Evolutionary conservation across 2,797 vertebrate genomes (phyloP).

Genomic region (Meriones psammophilus): DNA sequence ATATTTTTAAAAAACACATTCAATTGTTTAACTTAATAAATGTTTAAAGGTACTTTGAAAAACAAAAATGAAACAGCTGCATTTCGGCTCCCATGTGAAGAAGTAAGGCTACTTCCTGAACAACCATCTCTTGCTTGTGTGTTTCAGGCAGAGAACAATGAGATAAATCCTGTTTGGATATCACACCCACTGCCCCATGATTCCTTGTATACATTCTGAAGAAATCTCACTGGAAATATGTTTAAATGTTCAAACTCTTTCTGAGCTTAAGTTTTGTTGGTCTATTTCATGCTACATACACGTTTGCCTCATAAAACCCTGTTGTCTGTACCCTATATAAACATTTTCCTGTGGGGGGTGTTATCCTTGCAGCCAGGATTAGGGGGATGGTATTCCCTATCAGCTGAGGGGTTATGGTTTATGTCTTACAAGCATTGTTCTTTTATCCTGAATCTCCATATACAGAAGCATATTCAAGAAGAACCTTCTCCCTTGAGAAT

Average conservation of each 20-base stretch:
- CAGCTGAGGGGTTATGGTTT: neutral
- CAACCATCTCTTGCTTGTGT: neutral
- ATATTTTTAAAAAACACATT: slow-evolving; percentile 59
- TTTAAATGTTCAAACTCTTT: slow-evolving; percentile 58
- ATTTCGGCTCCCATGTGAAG: slow-evolving; percentile 59
- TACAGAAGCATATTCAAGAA: slow-evolving; percentile 1
- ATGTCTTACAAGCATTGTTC: neutral
- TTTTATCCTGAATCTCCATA: slow-evolving; percentile 57
- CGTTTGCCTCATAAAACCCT: slow-evolving; percentile 34
- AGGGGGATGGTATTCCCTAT: neutral
- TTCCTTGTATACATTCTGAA: slow-evolving; percentile 34
- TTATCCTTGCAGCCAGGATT: slow-evolving; percentile 20
- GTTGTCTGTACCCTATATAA: neutral
- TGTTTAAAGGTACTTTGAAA: slow-evolving; percentile 46
- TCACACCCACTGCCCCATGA: neutral
- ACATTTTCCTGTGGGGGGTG: neutral
- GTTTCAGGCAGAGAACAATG: slow-evolving; percentile 55
- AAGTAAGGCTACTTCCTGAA: slow-evolving; percentile 31
- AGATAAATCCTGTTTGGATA: slow-evolving; percentile 31
- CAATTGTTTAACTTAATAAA: slow-evolving; percentile 73
- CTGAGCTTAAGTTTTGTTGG: slow-evolving; percentile 56
- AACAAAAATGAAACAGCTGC: slow-evolving; percentile 58
- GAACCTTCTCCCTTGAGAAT: slow-evolving; percentile 61
- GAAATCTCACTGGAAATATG: slow-evolving; percentile 6
- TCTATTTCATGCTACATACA: neutral